A percentile compares a stretch with the other conserved stretches of the same genome.
Evolutionary conservation across 2,797 vertebrate genomes (phyloP).

Genomic region (Pseudocheirus occidentalis): DNA sequence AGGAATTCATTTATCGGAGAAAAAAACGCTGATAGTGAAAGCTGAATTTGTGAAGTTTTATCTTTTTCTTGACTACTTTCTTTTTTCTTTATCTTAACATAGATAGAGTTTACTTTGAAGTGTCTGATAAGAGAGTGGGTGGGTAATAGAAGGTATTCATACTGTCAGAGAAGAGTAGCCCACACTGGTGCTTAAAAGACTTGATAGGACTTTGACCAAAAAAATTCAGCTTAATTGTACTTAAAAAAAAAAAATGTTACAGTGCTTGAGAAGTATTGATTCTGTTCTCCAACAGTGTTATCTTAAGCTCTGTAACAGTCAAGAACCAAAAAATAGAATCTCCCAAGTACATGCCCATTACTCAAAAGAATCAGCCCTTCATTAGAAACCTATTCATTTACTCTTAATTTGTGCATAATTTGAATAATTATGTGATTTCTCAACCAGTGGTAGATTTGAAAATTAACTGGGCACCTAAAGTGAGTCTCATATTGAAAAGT

Average conservation of each 20-base stretch:
- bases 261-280: neutral
- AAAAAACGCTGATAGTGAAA: neutral
- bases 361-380: neutral
- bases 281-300: neutral
- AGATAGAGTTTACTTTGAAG: slow-evolving; percentile 40
- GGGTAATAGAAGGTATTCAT: slow-evolving; percentile 19
- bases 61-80: neutral
- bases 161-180: slow-evolving; percentile 38
- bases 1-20: neutral
- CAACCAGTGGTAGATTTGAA: neutral
- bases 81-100: neutral
- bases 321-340: neutral
- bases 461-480: neutral
- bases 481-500: neutral
- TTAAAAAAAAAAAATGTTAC: neutral
- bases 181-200: slow-evolving; percentile 28
- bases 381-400: neutral
- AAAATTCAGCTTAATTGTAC: slow-evolving; percentile 36
- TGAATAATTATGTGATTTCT: neutral
- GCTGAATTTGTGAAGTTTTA: neutral
- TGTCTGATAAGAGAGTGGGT: neutral
- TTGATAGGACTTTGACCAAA: slow-evolving; percentile 46
- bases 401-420: neutral
- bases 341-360: neutral
- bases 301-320: neutral